Percentiles rank a stretch among this genome's conserved stretches.
Conservation (phyloP, 1,140 invertebrate genomes). For the Meteorus sp. region DNA sequence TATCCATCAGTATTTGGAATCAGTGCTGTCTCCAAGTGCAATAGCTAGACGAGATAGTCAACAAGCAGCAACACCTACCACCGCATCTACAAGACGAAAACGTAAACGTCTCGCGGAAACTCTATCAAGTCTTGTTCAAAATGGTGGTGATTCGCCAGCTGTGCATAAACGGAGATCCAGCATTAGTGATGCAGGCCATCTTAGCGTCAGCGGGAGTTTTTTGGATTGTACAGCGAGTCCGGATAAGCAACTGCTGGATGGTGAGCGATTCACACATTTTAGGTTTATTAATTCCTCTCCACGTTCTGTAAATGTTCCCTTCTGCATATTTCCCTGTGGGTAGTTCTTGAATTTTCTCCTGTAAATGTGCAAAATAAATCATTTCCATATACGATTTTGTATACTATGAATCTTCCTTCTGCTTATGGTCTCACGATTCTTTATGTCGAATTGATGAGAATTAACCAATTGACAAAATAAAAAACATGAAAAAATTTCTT, state of each 20-base stretch:
- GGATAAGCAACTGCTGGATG: slow-evolving; percentile 67
- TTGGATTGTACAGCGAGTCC: slow-evolving; percentile 82
- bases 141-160: slow-evolving; percentile 62
- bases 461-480: neutral
- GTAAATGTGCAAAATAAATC: neutral
- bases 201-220: slow-evolving; percentile 85
- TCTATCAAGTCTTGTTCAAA: slow-evolving; percentile 60
- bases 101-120: slow-evolving; percentile 71
- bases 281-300: slow-evolving; percentile 3
- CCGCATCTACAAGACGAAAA: slow-evolving; percentile 64
- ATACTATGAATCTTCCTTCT: slow-evolving; percentile 35
- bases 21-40: slow-evolving; percentile 61
- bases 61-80: slow-evolving; percentile 56
- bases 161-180: slow-evolving; percentile 77
- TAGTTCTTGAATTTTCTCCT: too few relatives aligned
- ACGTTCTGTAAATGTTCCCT: too few relatives aligned
- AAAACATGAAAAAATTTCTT: slow-evolving; percentile 13
- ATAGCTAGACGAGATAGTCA: slow-evolving; percentile 49
- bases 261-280: slow-evolving; percentile 43
- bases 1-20: slow-evolving; percentile 63
- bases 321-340: too few relatives aligned
- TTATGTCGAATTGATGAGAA: neutral
- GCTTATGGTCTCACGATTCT: slow-evolving; percentile 27
- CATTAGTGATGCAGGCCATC: slow-evolving; percentile 76
- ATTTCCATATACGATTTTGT: neutral